Conservation (phyloP, 2,888 invertebrate genomes). For the Petrolisthes manimaculis region DNA sequence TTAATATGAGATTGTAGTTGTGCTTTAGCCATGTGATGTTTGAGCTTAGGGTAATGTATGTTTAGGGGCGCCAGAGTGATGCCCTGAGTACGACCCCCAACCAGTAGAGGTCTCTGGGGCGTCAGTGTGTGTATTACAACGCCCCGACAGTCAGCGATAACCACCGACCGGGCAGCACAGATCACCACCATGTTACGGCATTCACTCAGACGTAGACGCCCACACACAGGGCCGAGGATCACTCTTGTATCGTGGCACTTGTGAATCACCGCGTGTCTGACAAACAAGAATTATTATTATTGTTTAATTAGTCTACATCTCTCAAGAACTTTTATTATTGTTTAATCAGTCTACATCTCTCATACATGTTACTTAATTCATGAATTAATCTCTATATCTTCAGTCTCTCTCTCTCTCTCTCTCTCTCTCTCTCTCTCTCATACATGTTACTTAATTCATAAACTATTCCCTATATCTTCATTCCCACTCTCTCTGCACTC, state of each 20-base stretch:
- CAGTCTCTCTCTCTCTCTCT: no score
- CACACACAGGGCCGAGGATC: constrained; percentile 71
- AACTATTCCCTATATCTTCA: background rate
- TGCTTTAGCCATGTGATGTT: constrained; percentile 69
- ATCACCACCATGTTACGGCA: constrained; percentile 71
- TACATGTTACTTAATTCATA: background rate
- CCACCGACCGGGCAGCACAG: constrained; percentile 69
- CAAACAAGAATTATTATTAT: background rate
- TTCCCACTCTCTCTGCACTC: background rate
- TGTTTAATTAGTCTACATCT: no score
- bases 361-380: no score
- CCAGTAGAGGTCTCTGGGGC: constrained; percentile 70
- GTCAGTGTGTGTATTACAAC: constrained; percentile 71
- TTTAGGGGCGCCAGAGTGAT: constrained; percentile 71
- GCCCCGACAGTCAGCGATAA: constrained; percentile 69
- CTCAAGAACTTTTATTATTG: no score
- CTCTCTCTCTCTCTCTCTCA: background rate
- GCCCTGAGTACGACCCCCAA: constrained; percentile 67
- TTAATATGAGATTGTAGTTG: constrained; percentile 69
- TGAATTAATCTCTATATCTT: no score
- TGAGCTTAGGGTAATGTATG: constrained; percentile 70
- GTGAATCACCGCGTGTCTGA: constrained; percentile 66
- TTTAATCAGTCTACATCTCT: no score
- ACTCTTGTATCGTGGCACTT: constrained; percentile 70
- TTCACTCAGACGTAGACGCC: constrained; percentile 69